A percentile compares a stretch with the other conserved stretches of the same genome.
Evolutionary conservation across 2,888 invertebrate genomes (phyloP).

Genomic region (Hydroisotoma schaefferi): DNA sequence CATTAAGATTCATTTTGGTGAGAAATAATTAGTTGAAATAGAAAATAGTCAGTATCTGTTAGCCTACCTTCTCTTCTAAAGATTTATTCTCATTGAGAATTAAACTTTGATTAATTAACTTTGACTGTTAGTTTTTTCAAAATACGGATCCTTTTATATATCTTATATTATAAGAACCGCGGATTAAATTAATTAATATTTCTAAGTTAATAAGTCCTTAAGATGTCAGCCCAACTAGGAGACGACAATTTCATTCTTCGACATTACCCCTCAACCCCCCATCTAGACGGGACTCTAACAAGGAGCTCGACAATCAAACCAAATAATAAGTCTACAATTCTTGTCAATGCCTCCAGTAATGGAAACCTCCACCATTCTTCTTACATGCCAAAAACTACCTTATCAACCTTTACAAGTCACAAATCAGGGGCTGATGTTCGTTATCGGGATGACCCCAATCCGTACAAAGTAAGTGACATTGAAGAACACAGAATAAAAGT

Average conservation of each 20-base stretch:
- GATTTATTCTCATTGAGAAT: too few species aligned
- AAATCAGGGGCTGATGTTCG: constrained; percentile 25
- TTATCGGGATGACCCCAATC: constrained; percentile 48
- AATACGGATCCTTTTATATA: background rate
- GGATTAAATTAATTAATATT: background rate
- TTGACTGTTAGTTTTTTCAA: background rate
- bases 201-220: background rate
- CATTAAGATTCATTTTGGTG: too few species aligned
- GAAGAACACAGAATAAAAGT: constrained; percentile 47
- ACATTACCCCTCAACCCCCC: constrained; percentile 47
- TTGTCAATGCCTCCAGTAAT: constrained; percentile 29
- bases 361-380: constrained; percentile 23
- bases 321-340: constrained; percentile 20
- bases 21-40: too few species aligned
- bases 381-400: constrained; percentile 39
- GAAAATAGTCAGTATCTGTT: too few species aligned
- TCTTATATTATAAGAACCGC: background rate
- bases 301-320: constrained; percentile 18
- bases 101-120: background rate
- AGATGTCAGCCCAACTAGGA: constrained; percentile 17
- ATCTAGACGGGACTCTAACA: constrained; percentile 36
- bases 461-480: constrained; percentile 48
- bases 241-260: constrained; percentile 34
- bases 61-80: too few species aligned
- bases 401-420: constrained; percentile 45